A percentile compares a stretch with the other conserved stretches of the same genome.
Evolutionary conservation across 2,113 vertebrate species (phyloP).

Genomic region (Clarias magur): DNA sequence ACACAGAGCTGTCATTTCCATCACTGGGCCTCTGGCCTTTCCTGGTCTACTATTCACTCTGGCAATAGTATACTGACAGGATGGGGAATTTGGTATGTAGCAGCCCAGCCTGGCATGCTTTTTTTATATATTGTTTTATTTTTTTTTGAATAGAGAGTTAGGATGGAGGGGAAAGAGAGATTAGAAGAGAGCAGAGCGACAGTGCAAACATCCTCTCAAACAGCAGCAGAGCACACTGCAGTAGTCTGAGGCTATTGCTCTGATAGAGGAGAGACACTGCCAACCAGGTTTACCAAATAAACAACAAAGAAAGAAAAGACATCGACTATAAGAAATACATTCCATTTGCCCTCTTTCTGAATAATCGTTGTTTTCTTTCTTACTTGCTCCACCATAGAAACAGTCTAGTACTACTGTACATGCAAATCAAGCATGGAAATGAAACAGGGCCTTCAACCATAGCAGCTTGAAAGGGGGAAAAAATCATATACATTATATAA

Average conservation of each 20-base stretch:
- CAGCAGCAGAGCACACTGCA: slow-evolving; percentile 14
- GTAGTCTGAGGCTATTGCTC: neutral
- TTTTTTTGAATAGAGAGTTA: slow-evolving; percentile 17
- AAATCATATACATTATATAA: too few relatives aligned
- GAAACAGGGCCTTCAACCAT: neutral
- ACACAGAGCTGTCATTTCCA: slow-evolving; percentile 35
- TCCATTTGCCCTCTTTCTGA: neutral
- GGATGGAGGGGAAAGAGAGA: neutral
- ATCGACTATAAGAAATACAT: neutral
- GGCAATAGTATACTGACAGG: slow-evolving; percentile 9
- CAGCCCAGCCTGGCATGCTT: neutral
- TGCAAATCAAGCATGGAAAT: neutral
- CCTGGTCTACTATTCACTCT: slow-evolving; percentile 33
- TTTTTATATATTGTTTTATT: too few relatives aligned
- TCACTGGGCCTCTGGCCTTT: slow-evolving; percentile 27
- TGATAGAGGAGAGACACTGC: neutral
- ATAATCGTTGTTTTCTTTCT: neutral
- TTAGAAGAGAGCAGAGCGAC: slow-evolving; percentile 4
- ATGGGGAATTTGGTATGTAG: slow-evolving; percentile 16
- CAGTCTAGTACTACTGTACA: neutral
- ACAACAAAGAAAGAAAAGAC: neutral
- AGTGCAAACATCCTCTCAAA: neutral
- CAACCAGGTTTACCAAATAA: neutral
- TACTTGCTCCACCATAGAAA: neutral
- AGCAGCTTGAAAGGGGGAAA: neutral